Percentiles rank a stretch among this genome's conserved stretches.
These are phyloP conservation scores for Hestina assimilis DNA, from an alignment of 1,140 invertebrate species.

Conservation along the genomic window DNA sequence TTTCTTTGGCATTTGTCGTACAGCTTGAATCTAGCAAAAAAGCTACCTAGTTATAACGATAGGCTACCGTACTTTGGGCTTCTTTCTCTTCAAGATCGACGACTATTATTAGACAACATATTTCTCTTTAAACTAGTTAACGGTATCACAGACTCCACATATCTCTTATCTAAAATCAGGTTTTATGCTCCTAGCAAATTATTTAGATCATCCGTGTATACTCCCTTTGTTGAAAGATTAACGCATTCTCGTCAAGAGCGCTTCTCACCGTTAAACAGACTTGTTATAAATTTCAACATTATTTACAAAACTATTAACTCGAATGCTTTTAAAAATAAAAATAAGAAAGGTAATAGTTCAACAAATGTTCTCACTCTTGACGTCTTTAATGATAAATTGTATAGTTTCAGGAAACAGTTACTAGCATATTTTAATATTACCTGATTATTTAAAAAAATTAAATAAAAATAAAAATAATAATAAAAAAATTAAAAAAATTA, in stretches of 20 bases:
- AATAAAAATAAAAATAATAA: too few species aligned
- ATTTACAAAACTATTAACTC: too few species aligned
- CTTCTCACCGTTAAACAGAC: background rate
- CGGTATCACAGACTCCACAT: background rate
- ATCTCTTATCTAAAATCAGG: constrained; percentile 1
- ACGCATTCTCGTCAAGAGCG: background rate
- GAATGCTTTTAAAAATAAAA: too few species aligned
- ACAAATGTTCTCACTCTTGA: too few species aligned
- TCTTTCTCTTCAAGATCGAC: background rate
- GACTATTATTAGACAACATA: background rate
- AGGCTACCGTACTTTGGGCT: background rate
- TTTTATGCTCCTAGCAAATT: constrained; percentile 7
- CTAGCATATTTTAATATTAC: too few species aligned
- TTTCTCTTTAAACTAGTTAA: constrained; percentile 5
- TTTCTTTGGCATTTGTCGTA: constrained; percentile 9
- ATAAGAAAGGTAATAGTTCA: too few species aligned
- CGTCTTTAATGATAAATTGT: too few species aligned
- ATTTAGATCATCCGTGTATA: constrained; percentile 1
- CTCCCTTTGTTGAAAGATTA: background rate
- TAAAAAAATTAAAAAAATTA: too few species aligned
- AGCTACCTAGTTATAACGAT: background rate
- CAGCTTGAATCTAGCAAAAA: background rate
- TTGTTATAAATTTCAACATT: background rate
- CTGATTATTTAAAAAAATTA: too few species aligned
- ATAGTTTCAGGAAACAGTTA: too few species aligned